Conservation (phyloP, 2,888 invertebrate genomes). For the Coleophora flavipennella region DNA sequence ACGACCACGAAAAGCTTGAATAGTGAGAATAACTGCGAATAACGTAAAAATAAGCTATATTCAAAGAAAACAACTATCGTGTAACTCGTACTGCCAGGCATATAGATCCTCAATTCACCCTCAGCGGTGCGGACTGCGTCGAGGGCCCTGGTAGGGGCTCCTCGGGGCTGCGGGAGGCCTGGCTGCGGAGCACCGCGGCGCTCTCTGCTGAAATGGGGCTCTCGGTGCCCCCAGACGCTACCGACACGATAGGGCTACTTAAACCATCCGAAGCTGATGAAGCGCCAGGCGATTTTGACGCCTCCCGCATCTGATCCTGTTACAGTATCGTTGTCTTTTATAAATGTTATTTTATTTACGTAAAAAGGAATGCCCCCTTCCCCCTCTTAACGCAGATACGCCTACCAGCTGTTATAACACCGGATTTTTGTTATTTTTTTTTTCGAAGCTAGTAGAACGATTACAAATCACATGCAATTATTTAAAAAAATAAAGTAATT, state of each 20-base stretch:
- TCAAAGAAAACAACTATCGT: conserved; percentile 63
- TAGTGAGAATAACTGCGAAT: conserved; percentile 38
- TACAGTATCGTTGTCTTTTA: conserved; percentile 20
- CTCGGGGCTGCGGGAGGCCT: conserved; percentile 29
- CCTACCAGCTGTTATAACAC: too few relatives aligned
- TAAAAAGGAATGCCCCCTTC: conserved; percentile 24
- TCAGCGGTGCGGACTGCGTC: conserved; percentile 46
- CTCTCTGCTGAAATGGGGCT: conserved; percentile 4
- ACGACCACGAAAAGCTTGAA: conserved; percentile 37
- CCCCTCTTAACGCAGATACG: too few relatives aligned
- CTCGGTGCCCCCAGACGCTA: conserved; percentile 20
- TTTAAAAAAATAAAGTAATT: too few relatives aligned
- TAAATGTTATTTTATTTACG: background rate
- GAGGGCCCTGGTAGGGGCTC: conserved; percentile 54
- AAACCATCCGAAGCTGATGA: conserved; percentile 32
- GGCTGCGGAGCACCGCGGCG: too few relatives aligned
- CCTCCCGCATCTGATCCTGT: conserved; percentile 44
- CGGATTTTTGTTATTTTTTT: too few relatives aligned
- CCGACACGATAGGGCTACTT: conserved; percentile 31
- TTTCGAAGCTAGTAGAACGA: too few relatives aligned
- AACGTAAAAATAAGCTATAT: conserved; percentile 50
- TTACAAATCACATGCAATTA: too few relatives aligned
- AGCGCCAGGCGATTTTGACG: conserved; percentile 42
- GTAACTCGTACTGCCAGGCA: conserved; percentile 72
- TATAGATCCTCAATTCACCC: conserved; percentile 65